Evolutionary conservation across 2,797 vertebrate genomes (phyloP), one percentile per base, ranked within the genome.

Genomic region (Poeciliopsis paucimaculata): DNA sequence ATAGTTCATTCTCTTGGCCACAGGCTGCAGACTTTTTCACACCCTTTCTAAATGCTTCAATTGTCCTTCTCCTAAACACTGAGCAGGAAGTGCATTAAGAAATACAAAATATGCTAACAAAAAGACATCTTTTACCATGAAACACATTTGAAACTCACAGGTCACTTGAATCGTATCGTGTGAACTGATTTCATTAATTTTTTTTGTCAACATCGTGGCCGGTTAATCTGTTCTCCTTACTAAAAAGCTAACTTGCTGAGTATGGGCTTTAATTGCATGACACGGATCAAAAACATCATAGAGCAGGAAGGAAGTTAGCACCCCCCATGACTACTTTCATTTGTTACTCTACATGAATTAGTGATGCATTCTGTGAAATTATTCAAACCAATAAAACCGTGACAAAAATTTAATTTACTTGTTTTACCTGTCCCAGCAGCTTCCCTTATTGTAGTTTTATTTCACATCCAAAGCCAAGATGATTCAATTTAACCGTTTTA

Each of bases 11-110:
- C 96, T 97, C 96, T 97, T 96, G 96, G 96, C 95, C 94, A 95
- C 93, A 95, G 96, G 95, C 96, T 96, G 96, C 96, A 96, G 96
- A 96, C 95, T 97, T 97, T 97, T 97, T 96, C 96, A 97, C 96
- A 97, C 95, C 96, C 94, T 94, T 96, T 95, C 95, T 95, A 96
- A 98, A 97, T 93, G 96, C 96, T 96, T 95, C 87, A 94, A 95
- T 96, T 97, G 95, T 96, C 94, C 94, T 87, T 93, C 93, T 91
- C 78, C 93, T 89, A 92, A 94, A 94, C 95, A 96, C 95, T 93
- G 88, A 94, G 94, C 91, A 94, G 81, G 80, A 91, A 94, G 91
- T 95, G 94, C 95, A 94, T 95, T 93, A 95, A 93, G 94, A 93
- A 95, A 92, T 94, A 90, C 95, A 94, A 91, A 71, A 87, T 86